These are phyloP conservation scores for Catagonus wagneri DNA, from an alignment of 2,113 vertebrate species.

Conservation along the genomic window DNA sequence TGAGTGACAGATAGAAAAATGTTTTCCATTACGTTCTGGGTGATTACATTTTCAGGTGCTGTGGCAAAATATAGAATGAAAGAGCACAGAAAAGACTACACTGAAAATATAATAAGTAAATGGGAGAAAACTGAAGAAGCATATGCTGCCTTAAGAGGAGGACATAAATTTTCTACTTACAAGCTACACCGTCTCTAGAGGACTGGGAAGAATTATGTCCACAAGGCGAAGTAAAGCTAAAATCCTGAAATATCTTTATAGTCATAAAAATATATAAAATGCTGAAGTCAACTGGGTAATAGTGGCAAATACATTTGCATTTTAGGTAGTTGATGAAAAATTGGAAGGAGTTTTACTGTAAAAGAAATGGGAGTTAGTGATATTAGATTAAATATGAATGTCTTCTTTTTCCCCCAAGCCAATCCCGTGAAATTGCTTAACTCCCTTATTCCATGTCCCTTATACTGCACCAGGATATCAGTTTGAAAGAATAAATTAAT, in stretches of 20 bases:
- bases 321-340: slow-evolving; percentile 9
- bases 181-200: background rate
- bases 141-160: background rate
- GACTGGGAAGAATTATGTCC: background rate
- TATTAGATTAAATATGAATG: background rate
- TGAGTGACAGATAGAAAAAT: background rate
- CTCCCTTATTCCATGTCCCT: background rate
- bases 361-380: background rate
- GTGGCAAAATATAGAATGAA: background rate
- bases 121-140: background rate
- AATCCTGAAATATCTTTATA: background rate
- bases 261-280: background rate
- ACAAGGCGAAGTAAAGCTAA: background rate
- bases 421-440: background rate
- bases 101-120: background rate
- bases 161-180: background rate
- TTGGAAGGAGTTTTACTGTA: background rate
- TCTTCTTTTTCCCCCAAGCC: background rate
- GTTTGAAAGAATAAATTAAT: background rate
- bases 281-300: background rate
- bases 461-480: background rate
- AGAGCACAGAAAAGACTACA: background rate
- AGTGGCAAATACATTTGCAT: background rate
- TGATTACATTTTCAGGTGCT: background rate
- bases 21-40: background rate